Evolutionary conservation across 2,797 vertebrate genomes (phyloP).

Genomic region (Onychomys torridus): DNA sequence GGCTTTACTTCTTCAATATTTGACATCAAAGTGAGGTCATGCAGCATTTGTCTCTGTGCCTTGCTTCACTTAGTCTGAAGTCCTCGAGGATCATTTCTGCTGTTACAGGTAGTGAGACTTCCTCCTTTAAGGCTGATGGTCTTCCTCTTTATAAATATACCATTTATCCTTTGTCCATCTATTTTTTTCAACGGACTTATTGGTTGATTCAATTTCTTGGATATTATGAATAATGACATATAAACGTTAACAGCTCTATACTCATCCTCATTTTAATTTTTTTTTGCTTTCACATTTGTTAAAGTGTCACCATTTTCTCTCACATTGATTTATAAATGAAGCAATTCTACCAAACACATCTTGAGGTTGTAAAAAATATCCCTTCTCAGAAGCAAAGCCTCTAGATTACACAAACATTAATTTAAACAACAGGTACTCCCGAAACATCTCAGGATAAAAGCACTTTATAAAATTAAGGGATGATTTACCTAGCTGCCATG

Average conservation of each 20-base stretch:
- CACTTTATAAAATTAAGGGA: conserved; percentile 44
- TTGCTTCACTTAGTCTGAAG: neutral
- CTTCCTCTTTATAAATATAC: neutral
- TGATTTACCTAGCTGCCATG: neutral
- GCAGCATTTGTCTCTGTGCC: neutral
- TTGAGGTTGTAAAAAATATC: neutral
- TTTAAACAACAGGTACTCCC: conserved; percentile 41
- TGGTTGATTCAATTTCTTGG: neutral
- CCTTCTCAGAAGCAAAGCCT: neutral
- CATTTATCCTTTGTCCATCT: neutral
- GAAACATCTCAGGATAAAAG: neutral
- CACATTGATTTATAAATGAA: conserved; percentile 7
- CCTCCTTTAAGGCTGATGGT: neutral
- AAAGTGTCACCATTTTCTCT: conserved; percentile 29
- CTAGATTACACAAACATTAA: conserved; percentile 20
- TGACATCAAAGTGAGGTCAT: neutral
- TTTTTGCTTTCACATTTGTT: conserved; percentile 33
- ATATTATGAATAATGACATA: neutral
- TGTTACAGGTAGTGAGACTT: neutral
- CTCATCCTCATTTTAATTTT: neutral
- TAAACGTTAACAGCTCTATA: neutral
- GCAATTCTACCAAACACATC: neutral
- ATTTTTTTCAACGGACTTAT: neutral
- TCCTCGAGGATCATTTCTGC: neutral
- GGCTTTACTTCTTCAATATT: neutral